These are phyloP conservation scores for Eulacestoma nigropectus DNA, from an alignment of 2,113 vertebrate genomes.

Conservation along the genomic window DNA sequence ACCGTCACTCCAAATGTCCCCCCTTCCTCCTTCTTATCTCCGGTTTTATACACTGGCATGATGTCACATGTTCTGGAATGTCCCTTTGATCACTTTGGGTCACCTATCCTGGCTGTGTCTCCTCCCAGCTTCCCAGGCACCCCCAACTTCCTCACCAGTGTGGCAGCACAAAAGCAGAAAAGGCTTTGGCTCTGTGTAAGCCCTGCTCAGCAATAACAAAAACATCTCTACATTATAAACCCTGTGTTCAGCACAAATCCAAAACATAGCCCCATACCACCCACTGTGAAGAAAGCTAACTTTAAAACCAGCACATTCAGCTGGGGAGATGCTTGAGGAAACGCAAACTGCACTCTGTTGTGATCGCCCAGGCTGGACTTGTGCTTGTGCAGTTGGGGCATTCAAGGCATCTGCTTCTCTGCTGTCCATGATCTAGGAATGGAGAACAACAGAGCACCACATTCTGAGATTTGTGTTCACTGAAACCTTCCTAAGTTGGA, in stretches of 20 bases:
- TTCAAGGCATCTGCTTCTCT: background rate
- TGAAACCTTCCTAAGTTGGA: background rate
- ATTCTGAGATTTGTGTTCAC: background rate
- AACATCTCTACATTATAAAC: background rate
- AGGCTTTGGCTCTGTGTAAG: background rate
- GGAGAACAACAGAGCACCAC: background rate
- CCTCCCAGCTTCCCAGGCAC: background rate
- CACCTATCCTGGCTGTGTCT: background rate
- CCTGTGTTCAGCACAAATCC: background rate
- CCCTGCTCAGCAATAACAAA: background rate
- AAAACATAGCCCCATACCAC: background rate
- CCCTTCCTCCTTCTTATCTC: background rate
- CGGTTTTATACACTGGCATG: background rate
- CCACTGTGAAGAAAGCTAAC: background rate
- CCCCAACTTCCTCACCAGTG: rapidly evolving
- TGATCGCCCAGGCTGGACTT: background rate
- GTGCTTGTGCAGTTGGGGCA: background rate
- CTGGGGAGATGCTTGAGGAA: background rate
- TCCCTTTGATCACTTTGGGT: background rate
- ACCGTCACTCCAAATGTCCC: background rate
- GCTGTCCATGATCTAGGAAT: background rate
- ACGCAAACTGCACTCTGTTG: rapidly evolving
- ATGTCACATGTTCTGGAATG: background rate
- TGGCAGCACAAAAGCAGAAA: background rate
- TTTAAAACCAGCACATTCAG: background rate